Evolutionary conservation across 2,888 invertebrate species (phyloP).

Genomic region (Dermolepida albohirtum): DNA sequence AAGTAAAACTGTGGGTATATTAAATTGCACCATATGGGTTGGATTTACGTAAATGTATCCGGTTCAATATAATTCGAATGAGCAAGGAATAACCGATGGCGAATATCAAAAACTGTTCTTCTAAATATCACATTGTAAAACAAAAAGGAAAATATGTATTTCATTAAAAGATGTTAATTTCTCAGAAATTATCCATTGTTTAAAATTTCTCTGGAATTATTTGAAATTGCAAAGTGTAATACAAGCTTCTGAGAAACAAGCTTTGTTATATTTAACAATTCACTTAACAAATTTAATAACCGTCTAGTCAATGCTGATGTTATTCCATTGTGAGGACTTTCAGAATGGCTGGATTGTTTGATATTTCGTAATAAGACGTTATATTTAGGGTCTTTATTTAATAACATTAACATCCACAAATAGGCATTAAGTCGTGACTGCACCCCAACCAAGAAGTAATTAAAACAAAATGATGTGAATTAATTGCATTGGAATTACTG

Average conservation of each 20-base stretch:
- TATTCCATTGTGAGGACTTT: conserved; percentile 3
- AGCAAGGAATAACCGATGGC: too few relatives aligned
- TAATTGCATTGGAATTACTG: too few relatives aligned
- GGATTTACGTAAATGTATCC: too few relatives aligned
- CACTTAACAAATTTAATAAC: conserved; percentile 41
- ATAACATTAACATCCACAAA: conserved; percentile 6
- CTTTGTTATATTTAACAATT: conserved; percentile 43
- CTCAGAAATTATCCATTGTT: conserved; percentile 3
- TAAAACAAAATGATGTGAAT: too few relatives aligned
- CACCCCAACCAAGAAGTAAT: too few relatives aligned
- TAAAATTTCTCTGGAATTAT: background rate
- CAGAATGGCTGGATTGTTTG: conserved; percentile 2
- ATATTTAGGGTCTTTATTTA: conserved; percentile 6
- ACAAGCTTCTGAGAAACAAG: conserved; percentile 1
- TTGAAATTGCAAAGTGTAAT: conserved; percentile 10
- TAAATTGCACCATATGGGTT: background rate
- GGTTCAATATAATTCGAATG: too few relatives aligned
- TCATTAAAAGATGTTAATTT: too few relatives aligned
- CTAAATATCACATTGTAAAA: too few relatives aligned
- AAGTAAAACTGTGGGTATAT: background rate
- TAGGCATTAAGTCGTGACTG: too few relatives aligned
- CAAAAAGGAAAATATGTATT: too few relatives aligned
- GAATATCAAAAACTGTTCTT: too few relatives aligned
- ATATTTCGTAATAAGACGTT: conserved; percentile 1
- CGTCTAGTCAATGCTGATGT: conserved; percentile 20